Evolutionary conservation across 2,797 vertebrate species (phyloP).

Genomic region (Petrocephalus sullivani): DNA sequence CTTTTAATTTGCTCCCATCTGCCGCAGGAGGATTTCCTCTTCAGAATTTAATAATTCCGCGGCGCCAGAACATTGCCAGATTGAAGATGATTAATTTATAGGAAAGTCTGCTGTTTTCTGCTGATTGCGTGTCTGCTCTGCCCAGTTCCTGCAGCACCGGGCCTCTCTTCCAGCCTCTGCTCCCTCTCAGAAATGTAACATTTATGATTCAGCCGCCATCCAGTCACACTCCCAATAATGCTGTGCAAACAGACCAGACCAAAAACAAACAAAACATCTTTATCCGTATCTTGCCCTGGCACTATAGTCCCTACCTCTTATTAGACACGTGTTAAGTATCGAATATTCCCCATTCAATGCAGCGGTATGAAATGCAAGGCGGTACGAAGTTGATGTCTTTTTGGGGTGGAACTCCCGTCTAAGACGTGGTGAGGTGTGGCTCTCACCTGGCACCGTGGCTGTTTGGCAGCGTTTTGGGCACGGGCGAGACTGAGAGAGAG

Average conservation of each 20-base stretch:
- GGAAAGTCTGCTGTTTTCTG: conserved; percentile 29
- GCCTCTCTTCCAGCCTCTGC: not conserved
- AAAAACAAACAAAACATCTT: not conserved
- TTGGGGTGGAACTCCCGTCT: not conserved
- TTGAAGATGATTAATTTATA: conserved; percentile 37
- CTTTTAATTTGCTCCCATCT: conserved; percentile 37
- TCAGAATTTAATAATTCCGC: conserved; percentile 26
- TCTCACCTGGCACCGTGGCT: not conserved
- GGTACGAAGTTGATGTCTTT: not conserved
- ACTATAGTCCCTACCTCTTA: not conserved
- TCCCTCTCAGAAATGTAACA: conserved; percentile 21
- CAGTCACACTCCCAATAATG: not conserved
- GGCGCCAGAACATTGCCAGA: conserved; percentile 26
- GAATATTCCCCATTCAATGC: not conserved
- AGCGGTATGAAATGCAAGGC: not conserved
- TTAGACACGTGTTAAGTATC: not conserved
- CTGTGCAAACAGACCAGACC: conserved; percentile 2
- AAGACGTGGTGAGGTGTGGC: not conserved
- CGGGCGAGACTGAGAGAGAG: not conserved
- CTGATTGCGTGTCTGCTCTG: conserved; percentile 25
- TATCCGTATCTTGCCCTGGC: not conserved
- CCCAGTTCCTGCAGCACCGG: conserved; percentile 21
- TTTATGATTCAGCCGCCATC: conserved; percentile 22
- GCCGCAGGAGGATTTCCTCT: conserved; percentile 29
- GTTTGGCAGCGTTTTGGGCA: not conserved